Evolutionary conservation across 2,113 vertebrate genomes (phyloP), one percentile per base, ranked within the genome.

Genomic region (Polyodon spathula): DNA sequence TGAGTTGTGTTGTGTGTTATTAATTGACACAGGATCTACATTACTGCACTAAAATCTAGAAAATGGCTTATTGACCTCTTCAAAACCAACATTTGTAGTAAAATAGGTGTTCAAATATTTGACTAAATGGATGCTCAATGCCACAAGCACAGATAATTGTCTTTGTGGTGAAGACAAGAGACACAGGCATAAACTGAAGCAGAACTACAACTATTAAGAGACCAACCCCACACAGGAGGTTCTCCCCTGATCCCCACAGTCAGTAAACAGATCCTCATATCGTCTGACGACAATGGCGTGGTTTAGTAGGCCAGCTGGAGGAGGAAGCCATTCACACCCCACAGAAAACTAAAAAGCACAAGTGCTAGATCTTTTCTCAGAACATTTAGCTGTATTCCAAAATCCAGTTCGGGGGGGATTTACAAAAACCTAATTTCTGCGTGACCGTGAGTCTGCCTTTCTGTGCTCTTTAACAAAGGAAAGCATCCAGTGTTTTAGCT

Each of bases 201-300:
- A 72, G 78, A 78, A 77, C 73, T 80, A 81, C 79, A 79, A 81
- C 81, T 84, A 84, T 86, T 83, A 84, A 77, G 78, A 76, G 70
- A 88, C 84, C 84, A 84, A 85, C 75, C 75, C 76, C 73, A 72
- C 73, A 68, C 72, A 76, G 77, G 78, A 74, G 73, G 64, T 64
- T 41, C 57, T 68, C 73, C 69, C 11, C 65, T 27, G 46, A 52
- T 39, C n/a, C 8, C 37, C 56, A 48, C 64, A 68, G 58, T 65
- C 63, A 57, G 46, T 50, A 12, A 14, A 50, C 7, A 50, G 11
- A 50, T 50, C 46, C 46, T 4, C 46, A 71, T 76, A 81, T 83
- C 83, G 78, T 83, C 75, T 78, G 60, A 61, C 44, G 60, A 51
- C 72, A 50, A 48, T 27, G 56, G 12, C 56, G 38, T 63, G 58